Conservation (phyloP, 1,140 invertebrate species). For the Cyclina sinensis region DNA sequence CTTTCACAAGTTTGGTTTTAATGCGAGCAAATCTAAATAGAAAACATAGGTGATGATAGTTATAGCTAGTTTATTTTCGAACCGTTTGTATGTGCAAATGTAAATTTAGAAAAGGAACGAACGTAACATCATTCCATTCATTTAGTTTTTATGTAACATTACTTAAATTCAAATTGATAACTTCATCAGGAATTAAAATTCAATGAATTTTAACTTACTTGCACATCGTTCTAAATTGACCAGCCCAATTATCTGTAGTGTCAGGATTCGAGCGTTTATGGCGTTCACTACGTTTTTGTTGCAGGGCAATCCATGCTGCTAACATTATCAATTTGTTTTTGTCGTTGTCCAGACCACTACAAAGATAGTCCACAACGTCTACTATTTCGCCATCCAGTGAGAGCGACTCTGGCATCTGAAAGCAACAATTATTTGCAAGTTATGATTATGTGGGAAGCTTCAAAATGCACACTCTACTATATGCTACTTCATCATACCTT, state of each 20-base stretch:
- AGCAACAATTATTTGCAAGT: too few relatives aligned
- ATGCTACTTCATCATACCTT: too few relatives aligned
- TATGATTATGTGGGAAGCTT: too few relatives aligned
- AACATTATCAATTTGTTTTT: background rate
- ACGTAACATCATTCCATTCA: too few relatives aligned
- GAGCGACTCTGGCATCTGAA: conserved; percentile 26
- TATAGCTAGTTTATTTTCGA: too few relatives aligned
- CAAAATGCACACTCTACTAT: too few relatives aligned
- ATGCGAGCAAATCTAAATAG: conserved; percentile 21
- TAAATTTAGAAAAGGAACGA: too few relatives aligned
- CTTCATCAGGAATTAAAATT: too few relatives aligned
- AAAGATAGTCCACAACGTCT: conserved; percentile 28
- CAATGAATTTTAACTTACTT: conserved; percentile 45
- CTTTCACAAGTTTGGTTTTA: conserved; percentile 40
- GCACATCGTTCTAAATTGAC: conserved; percentile 30
- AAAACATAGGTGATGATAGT: too few relatives aligned
- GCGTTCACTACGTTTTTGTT: background rate
- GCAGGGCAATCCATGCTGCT: conserved; percentile 5
- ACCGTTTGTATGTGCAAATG: too few relatives aligned
- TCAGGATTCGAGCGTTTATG: background rate
- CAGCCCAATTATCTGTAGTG: background rate
- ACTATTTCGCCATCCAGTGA: background rate
- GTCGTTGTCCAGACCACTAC: conserved; percentile 5
- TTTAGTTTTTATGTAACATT: too few relatives aligned
- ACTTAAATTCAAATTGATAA: too few relatives aligned